These are phyloP conservation scores for Xiphorhynchus erythropygius DNA, from an alignment of 2,797 vertebrate genomes.

Conservation along the genomic window DNA sequence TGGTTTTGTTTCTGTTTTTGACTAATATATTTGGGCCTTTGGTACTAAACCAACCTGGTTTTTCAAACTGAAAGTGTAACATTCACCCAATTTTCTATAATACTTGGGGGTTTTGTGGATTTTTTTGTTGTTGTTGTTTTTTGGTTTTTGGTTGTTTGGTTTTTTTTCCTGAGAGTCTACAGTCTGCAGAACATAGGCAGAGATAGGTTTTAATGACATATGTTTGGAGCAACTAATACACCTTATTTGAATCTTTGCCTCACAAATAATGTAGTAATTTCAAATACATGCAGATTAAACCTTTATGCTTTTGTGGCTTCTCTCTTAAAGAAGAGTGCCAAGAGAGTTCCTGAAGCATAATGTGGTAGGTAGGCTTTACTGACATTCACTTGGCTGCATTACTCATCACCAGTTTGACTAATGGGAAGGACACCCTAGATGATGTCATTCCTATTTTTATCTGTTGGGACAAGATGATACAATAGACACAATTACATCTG, in stretches of 20 bases:
- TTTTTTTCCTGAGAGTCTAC: neutral
- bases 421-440: neutral
- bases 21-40: neutral
- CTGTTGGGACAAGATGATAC: neutral
- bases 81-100: neutral
- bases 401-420: conserved; percentile 9
- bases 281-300: neutral
- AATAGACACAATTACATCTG: neutral
- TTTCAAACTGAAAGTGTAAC: neutral
- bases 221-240: neutral
- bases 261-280: neutral
- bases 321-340: neutral
- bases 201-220: neutral
- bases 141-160: too few relatives aligned
- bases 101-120: neutral
- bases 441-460: conserved; percentile 38
- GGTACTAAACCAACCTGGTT: neutral
- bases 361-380: neutral
- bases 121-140: too few relatives aligned
- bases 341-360: neutral
- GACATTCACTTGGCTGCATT: neutral
- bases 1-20: neutral
- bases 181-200: neutral
- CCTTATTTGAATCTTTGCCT: neutral
- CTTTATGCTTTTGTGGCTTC: neutral